phyloP scores from a whole-genome alignment of 2,888 invertebrate genomes.

The Cecidostiba fungosa region DNA sequence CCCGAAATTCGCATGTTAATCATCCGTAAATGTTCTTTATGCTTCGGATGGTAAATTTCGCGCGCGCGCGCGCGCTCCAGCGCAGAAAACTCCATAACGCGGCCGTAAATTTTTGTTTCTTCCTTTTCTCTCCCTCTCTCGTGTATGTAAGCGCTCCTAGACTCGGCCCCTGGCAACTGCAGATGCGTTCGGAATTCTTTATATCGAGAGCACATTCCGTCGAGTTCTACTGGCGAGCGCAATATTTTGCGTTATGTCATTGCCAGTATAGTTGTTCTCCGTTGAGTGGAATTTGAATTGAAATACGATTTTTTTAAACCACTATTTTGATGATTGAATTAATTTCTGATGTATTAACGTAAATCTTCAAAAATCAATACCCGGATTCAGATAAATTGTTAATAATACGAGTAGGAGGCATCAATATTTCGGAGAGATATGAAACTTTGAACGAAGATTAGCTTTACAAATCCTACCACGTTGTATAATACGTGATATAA shows the following conservation, averaged over 20 bases:
- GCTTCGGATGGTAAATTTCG: not conserved
- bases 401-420: too few species aligned
- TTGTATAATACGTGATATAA: too few species aligned
- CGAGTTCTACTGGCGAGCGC: not conserved
- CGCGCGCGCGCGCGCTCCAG: not conserved
- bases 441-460: too few species aligned
- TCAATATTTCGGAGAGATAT: too few species aligned
- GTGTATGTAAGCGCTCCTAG: not conserved
- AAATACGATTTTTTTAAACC: too few species aligned
- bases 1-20: not conserved
- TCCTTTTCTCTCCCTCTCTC: not conserved
- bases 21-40: not conserved
- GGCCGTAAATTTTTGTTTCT: slow-evolving; percentile 31
- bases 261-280: too few species aligned
- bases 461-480: too few species aligned
- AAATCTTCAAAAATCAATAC: too few species aligned
- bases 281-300: too few species aligned
- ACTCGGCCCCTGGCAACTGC: not conserved
- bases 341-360: too few species aligned
- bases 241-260: not conserved
- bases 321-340: too few species aligned
- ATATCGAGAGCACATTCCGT: not conserved
- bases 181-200: not conserved
- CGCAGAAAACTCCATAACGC: not conserved
- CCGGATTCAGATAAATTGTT: too few species aligned